Base-by-base conservation (phyloP, 2,113 vertebrate genomes). In the Chaetodon auriga region DNA sequence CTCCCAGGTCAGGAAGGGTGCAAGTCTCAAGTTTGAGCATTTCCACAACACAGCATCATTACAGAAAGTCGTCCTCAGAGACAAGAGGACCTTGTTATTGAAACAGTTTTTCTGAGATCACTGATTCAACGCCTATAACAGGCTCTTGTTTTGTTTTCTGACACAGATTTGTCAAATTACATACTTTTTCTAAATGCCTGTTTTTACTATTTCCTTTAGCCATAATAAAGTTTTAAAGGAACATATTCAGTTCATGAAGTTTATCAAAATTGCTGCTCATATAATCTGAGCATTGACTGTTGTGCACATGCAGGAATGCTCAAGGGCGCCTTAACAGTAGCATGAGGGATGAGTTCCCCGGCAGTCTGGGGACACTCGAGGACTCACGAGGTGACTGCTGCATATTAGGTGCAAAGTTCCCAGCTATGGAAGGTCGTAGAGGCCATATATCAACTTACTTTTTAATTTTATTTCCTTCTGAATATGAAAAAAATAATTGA, bases 111-210 rank as follows among this genome's bases (percentile, higher is more conserved):
- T 58, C 54, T 60, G 25, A 18, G n/a, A 16, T 57, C 60, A 70
- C 23, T 63, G 72, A 65, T 43, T 53, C 51, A n/a, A 55, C 65
- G 18, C 30, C n/a, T 57, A n/a, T 75, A 58, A 58, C 46, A 63
- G 5, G 43, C n/a, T 11, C 5, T 14, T 54, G n/a, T 43, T 18
- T 49, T 25, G n/a, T n/a, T n/a, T 46, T 2, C 18, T 53, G 19
- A 63, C 25, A 49, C 23, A 7, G 12, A 49, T 36, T 14, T n/a
- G 14, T 66, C 30, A 51, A 38, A 55, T 53, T 10, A 45, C 41
- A 21, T 14, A n/a, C n/a, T n/a, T n/a, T n/a, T 14, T 12, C 19
- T 36, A 5, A 14, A 45, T 16, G 16, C n/a, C 7, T n/a, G 5
- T 48, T 45, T 30, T 35, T 35, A 2, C 1, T 1, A 5, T 57